Conservation (phyloP, 2,797 vertebrate species). For the Tarsius wallacei region DNA sequence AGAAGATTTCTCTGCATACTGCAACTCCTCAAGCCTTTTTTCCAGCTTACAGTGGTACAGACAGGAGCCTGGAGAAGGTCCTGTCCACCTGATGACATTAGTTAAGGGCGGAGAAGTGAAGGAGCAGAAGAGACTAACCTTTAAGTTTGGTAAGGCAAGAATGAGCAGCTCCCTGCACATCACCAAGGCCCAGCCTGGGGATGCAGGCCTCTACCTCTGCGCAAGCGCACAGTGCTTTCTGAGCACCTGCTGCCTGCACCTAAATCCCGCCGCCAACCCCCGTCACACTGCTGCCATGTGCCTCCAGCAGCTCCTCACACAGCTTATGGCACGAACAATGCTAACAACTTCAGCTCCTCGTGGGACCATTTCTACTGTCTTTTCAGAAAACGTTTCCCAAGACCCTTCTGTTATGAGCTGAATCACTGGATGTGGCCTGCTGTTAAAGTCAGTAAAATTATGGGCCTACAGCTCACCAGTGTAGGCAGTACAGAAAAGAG, state of each 20-base stretch:
- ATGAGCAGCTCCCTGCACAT: conserved; percentile 68
- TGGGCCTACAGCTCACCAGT: neutral
- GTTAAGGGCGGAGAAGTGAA: conserved; percentile 2
- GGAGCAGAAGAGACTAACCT: conserved; percentile 25
- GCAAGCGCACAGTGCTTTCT: conserved; percentile 37
- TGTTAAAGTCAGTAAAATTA: neutral
- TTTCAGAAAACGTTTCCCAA: neutral
- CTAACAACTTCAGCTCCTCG: neutral
- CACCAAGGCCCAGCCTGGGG: neutral
- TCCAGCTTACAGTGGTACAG: conserved; percentile 74
- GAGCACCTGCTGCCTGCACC: neutral
- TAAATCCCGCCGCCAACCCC: neutral
- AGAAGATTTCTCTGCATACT: neutral
- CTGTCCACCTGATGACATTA: neutral
- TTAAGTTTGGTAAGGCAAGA: conserved; percentile 45
- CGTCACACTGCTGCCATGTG: neutral
- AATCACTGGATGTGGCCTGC: neutral
- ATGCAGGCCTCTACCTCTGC: conserved; percentile 63
- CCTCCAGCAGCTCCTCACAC: neutral
- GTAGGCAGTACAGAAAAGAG: neutral
- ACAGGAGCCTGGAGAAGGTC: conserved; percentile 24
- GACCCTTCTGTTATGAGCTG: neutral
- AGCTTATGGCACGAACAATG: neutral
- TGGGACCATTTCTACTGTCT: neutral
- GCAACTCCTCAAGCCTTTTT: conserved; percentile 32